Percentiles rank a stretch among this genome's conserved stretches.
Evolutionary conservation across 2,888 invertebrate species (phyloP).

Genomic region (Synergus japonicus): DNA sequence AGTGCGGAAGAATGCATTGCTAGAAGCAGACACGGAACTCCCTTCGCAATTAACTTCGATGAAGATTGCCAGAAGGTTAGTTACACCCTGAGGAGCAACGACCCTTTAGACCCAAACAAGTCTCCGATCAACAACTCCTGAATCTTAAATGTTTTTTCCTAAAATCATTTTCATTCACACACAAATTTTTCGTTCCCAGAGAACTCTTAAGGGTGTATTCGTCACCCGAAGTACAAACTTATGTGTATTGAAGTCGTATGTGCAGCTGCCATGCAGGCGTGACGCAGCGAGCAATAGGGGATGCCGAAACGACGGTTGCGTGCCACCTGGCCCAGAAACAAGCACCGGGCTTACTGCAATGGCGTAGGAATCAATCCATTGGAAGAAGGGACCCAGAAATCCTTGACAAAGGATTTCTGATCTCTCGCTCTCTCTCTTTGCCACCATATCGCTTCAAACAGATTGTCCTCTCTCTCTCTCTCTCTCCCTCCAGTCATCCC

Average conservation of each 20-base stretch:
- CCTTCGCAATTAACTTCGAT: conserved; percentile 55
- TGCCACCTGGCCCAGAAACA: conserved; percentile 72
- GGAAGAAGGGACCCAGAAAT: conserved; percentile 46
- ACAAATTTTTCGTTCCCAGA: conserved; percentile 11
- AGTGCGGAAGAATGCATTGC: conserved; percentile 49
- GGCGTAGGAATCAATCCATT: conserved; percentile 62
- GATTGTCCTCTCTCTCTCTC: background rate
- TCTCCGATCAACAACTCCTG: background rate
- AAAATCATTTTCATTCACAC: background rate
- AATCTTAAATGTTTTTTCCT: background rate
- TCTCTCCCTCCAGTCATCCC: background rate
- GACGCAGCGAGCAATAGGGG: conserved; percentile 65
- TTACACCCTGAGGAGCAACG: conserved; percentile 44
- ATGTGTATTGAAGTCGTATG: conserved; percentile 50
- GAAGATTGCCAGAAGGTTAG: conserved; percentile 51
- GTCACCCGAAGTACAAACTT: conserved; percentile 18
- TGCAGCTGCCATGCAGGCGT: conserved; percentile 67
- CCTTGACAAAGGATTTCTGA: conserved; percentile 47
- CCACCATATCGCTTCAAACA: background rate
- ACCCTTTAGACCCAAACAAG: background rate
- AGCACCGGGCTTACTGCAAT: conserved; percentile 66
- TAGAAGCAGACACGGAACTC: conserved; percentile 46
- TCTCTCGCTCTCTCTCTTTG: background rate
- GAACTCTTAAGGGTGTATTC: background rate
- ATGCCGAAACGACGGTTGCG: conserved; percentile 72